A percentile compares a stretch with the other conserved stretches of the same genome.
Conservation (phyloP, 2,113 vertebrate genomes). For the Epinephelus lanceolatus region DNA sequence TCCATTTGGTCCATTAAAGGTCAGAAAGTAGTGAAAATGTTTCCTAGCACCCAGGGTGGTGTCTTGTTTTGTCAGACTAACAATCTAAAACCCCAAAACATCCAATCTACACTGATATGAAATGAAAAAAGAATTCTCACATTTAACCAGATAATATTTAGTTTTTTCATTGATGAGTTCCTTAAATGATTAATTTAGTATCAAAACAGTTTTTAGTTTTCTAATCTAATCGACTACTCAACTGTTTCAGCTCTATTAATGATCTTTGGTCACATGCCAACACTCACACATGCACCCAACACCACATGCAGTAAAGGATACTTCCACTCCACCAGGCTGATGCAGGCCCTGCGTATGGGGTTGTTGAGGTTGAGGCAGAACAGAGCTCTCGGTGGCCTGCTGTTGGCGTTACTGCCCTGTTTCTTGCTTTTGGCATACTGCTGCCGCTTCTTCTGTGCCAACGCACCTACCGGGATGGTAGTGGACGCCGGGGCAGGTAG, state of each 20-base stretch:
- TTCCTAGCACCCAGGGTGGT: not conserved
- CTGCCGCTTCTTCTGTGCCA: conserved; percentile 99
- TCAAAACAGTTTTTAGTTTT: not conserved
- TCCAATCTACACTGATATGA: not conserved
- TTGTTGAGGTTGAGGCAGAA: conserved; percentile 99
- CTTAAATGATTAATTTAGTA: not conserved
- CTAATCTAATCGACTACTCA: not conserved
- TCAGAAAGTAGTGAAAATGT: not conserved
- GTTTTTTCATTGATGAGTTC: not conserved
- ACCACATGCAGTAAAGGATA: conserved; percentile 90
- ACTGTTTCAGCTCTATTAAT: not conserved
- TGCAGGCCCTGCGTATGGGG: conserved; percentile 98
- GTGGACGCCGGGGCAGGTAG: conserved; percentile 72
- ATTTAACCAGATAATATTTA: not conserved
- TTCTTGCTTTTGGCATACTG: conserved; percentile 99
- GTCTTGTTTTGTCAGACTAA: not conserved
- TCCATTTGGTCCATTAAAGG: not conserved
- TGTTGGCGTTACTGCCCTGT: conserved; percentile 95
- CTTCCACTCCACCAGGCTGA: conserved; percentile 99
- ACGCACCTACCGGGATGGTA: conserved; percentile 91
- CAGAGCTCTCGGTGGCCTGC: conserved; percentile 94
- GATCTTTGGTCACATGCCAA: not conserved
- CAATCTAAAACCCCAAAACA: not conserved
- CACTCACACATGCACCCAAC: not conserved
- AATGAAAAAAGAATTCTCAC: not conserved